A percentile compares a stretch with the other conserved stretches of the same genome.
These are phyloP conservation scores for Epinephelus lanceolatus DNA, from an alignment of 2,113 vertebrate genomes.

Conservation along the genomic window DNA sequence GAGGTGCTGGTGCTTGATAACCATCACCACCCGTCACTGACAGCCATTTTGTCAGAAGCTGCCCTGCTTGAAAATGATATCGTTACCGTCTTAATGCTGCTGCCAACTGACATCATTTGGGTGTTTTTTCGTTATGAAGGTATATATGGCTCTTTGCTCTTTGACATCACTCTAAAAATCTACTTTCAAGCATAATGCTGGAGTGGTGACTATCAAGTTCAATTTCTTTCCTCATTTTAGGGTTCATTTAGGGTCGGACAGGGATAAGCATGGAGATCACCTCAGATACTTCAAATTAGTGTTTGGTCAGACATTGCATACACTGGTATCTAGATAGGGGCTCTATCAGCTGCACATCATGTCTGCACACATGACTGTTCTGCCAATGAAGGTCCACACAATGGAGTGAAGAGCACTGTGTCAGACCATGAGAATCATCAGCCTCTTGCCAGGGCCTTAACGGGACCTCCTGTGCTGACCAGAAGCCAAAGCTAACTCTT, in stretches of 20 bases:
- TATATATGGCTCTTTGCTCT: conserved; percentile 67
- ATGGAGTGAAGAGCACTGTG: conserved; percentile 44
- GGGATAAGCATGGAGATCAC: conserved; percentile 14
- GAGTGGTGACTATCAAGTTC: conserved; percentile 50
- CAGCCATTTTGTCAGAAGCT: conserved; percentile 51
- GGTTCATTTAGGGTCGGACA: conserved; percentile 26
- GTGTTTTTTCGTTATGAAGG: conserved; percentile 50
- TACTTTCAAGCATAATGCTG: conserved; percentile 49
- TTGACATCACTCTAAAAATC: conserved; percentile 50
- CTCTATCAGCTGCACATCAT: conserved; percentile 25
- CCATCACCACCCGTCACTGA: conserved; percentile 5
- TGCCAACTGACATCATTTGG: conserved; percentile 66
- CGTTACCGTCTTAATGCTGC: conserved; percentile 13
- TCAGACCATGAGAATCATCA: conserved; percentile 16
- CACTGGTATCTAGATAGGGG: conserved; percentile 24
- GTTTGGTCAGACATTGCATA: conserved; percentile 59
- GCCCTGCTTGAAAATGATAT: conserved; percentile 44
- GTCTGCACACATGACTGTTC: conserved; percentile 16
- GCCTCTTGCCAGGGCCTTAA: not conserved
- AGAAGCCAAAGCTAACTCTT: conserved; percentile 33
- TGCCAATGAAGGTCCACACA: conserved; percentile 24
- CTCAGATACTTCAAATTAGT: conserved; percentile 24
- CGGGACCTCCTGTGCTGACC: conserved; percentile 20
- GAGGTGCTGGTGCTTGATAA: conserved; percentile 1
- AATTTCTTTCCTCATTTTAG: conserved; percentile 58